Evolutionary conservation across 2,888 invertebrate genomes (phyloP).

Genomic region (Ptychoptera contaminata): DNA sequence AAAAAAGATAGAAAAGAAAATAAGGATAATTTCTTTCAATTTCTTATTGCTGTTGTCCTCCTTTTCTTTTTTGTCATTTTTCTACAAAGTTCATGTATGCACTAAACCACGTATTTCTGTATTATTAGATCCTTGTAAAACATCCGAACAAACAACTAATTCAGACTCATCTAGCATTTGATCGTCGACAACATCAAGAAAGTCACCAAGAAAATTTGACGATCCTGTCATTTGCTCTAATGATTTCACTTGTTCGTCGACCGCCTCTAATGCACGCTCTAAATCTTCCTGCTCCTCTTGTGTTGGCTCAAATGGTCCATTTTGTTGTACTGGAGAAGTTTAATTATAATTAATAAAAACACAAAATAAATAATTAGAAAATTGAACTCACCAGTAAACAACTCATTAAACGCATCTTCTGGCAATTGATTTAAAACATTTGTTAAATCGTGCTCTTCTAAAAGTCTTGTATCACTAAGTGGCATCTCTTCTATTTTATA

Average conservation of each 20-base stretch:
- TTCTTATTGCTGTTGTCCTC: too few species aligned
- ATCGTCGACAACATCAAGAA: conserved; percentile 24
- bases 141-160: conserved; percentile 16
- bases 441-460: conserved; percentile 60
- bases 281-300: conserved; percentile 77
- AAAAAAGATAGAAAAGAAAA: too few species aligned
- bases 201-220: conserved; percentile 26
- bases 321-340: conserved; percentile 40
- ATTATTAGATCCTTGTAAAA: conserved; percentile 18
- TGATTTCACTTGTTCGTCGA: conserved; percentile 56
- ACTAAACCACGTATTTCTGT: conserved; percentile 5
- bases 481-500: conserved; percentile 35
- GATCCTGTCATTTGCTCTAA: conserved; percentile 44
- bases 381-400: conserved; percentile 47
- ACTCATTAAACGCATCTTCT: conserved; percentile 68
- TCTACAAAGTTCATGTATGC: conserved; percentile 2
- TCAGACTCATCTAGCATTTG: conserved; percentile 25
- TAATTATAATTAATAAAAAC: background rate
- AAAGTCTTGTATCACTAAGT: conserved; percentile 36
- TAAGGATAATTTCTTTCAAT: too few species aligned
- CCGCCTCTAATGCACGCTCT: conserved; percentile 68
- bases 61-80: background rate
- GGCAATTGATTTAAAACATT: conserved; percentile 64
- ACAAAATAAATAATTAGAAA: background rate
- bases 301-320: conserved; percentile 53